Conservation (phyloP, 2,113 vertebrate genomes). For the Syngnathus scovelli region DNA sequence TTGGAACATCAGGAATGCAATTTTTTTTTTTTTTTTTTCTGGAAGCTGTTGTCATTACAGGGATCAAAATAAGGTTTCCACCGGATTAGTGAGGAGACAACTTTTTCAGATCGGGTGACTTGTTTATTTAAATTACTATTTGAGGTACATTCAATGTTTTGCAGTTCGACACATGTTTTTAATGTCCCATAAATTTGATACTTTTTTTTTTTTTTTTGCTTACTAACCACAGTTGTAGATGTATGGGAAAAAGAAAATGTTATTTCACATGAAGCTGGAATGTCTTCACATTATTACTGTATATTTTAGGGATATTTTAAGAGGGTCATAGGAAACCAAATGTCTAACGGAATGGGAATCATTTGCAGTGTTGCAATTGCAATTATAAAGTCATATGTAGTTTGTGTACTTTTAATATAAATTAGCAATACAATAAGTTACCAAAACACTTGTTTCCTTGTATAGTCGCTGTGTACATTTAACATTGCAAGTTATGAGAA, state of each 20-base stretch:
- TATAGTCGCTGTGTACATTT: constrained; percentile 75
- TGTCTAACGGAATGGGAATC: constrained; percentile 8
- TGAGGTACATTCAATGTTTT: constrained; percentile 11
- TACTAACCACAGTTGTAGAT: neutral
- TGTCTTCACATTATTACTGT: neutral
- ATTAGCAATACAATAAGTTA: constrained; percentile 80
- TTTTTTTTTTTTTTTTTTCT: constrained; percentile 28
- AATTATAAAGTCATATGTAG: constrained; percentile 60
- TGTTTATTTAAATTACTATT: constrained; percentile 10
- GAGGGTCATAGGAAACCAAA: neutral
- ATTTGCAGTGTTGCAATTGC: constrained; percentile 49
- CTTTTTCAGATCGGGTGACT: constrained; percentile 21
- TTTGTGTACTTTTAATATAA: constrained; percentile 74
- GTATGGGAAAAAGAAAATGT: neutral
- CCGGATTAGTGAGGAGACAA: constrained; percentile 27
- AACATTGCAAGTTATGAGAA: constrained; percentile 71
- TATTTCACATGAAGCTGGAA: neutral
- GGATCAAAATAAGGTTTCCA: constrained; percentile 47
- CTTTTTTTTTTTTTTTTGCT: neutral
- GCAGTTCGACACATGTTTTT: constrained; percentile 20
- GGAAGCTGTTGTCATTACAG: constrained; percentile 33
- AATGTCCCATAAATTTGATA: neutral
- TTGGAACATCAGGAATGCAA: constrained; percentile 49
- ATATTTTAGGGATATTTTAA: neutral
- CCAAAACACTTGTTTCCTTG: constrained; percentile 75